Evolutionary conservation across 2,888 invertebrate species (phyloP), one percentile per base, ranked within the genome.

Genomic region (Biston betularia): DNA sequence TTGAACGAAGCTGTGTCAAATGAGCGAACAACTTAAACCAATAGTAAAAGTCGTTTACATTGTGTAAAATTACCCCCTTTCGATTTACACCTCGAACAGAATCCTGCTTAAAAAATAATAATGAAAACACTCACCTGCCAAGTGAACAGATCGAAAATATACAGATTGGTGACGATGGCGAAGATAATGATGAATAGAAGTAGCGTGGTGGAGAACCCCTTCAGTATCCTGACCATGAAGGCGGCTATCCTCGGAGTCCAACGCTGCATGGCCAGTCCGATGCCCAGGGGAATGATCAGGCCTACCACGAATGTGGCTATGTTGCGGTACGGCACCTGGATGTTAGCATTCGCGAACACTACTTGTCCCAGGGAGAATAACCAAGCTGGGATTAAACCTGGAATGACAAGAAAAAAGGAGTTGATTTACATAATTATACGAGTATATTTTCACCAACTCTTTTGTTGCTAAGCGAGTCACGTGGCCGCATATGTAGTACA

Each of bases 351-450:
- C 4, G 95, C 90, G 87, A 98, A 97, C 65, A 98, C 97, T 49
- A 94, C 85, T 77, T 94, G 95, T 0, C 98, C 98, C 50, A 98
- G 93, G 0, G 98, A 97, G 84, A 98, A 97, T 7, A 98, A 92
- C 98, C 98, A 99, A 1, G 97, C 82, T 0, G 98, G 98, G 95
- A 98, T 98, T 93, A 98, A 96, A 49, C 91, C 97, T 97, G 91
- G 2, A 91, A 89, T 70, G 6, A 63, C 70, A 67, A 60, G 11
- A n/a, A 11, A 33, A 3, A n/a, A 12, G 6, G 12, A 12, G 24
- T 12, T 33, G 33, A 14, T 7, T 48, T 45, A n/a, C n/a, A n/a
- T n/a, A n/a, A n/a, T n/a, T n/a, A n/a, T n/a, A n/a, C n/a, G 3
- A 24, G 24, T 24, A 24, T 1, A 24, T 24, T 24, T 24, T 24